Base-by-base conservation (phyloP, 2,113 vertebrate species). In the Serilophus lunatus region DNA sequence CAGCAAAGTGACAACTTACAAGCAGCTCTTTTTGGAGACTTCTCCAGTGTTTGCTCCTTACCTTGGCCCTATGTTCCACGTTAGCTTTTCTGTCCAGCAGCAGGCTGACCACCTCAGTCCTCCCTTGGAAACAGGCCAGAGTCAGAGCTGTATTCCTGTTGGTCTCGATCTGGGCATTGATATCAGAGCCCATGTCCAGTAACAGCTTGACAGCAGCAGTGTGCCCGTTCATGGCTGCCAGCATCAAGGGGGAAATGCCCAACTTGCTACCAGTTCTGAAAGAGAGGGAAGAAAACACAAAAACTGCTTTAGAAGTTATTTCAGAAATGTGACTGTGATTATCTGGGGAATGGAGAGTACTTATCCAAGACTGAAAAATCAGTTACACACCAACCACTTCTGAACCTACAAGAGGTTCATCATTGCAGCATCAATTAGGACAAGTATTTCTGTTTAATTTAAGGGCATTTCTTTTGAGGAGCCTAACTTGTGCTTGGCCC, bases 91-190 rank as follows among this genome's bases (percentile, higher is more conserved):
- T 98, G 90, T 99, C 99, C 18, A 99, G 98, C 85, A 99, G 98
- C 93, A 99, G 98, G 94, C 99, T 99, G 97, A 99, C 99, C 35
- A 99, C 99, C 97, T 99, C 99, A 9, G 99, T 99, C 81, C 99
- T 98, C 65, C 99, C 99, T 93, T 99, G 99, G 96, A 99, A 99
- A 97, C 99, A 99, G 75, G 99, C 99, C 86, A 99, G 97, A 8
- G 99, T 99, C 95, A 99, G 98, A 31, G 99, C 99, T 38, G 99
- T 99, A 86, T 99, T 99, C 95, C 99, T 99, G 97, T 99, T 99
- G 96, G 99, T 99, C 97, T 99, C 99, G 36, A 99, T 99, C 97
- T 99, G 99, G 93, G 99, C 99, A 36, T 99, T 99, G 96, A 99
- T 99, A 90, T 99, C 99, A 1, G 99, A 99, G 92, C 99, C 99